Percentiles rank a stretch among this genome's conserved stretches.
These are phyloP conservation scores for Blastobasis lacticolella DNA, from an alignment of 2,888 invertebrate species.

Conservation along the genomic window DNA sequence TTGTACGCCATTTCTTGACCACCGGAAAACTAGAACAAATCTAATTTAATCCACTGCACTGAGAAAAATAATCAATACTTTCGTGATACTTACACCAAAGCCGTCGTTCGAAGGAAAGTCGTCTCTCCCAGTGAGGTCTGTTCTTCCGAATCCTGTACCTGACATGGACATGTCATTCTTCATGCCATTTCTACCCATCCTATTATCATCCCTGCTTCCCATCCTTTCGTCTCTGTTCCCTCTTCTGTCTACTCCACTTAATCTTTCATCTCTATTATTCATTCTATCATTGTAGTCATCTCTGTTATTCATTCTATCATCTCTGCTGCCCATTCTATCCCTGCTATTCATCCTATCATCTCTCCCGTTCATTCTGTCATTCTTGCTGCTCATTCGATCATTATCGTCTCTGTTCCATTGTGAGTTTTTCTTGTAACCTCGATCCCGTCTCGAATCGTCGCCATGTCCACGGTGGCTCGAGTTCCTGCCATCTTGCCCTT, in stretches of 20 bases:
- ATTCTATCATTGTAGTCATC: conserved; percentile 25
- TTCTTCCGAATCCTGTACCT: conserved; percentile 19
- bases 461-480: conserved; percentile 26
- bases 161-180: conserved; percentile 15
- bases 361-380: conserved; percentile 18
- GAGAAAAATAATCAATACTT: too few relatives aligned
- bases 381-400: conserved; percentile 19
- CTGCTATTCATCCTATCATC: conserved; percentile 17
- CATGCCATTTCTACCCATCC: conserved; percentile 14
- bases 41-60: not conserved
- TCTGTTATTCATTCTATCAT: conserved; percentile 22
- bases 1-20: not conserved
- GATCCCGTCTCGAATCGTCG: conserved; percentile 21
- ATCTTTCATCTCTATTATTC: conserved; percentile 20
- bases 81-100: conserved; percentile 39
- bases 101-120: conserved; percentile 37
- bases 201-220: conserved; percentile 21
- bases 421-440: conserved; percentile 28
- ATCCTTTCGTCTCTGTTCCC: conserved; percentile 21
- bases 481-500: conserved; percentile 48
- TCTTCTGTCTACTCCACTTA: conserved; percentile 19
- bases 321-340: conserved; percentile 17
- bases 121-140: conserved; percentile 29
- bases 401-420: conserved; percentile 29
- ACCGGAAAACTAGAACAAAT: conserved; percentile 1